Conservation (phyloP, 2,113 vertebrate species). For the Varanus salvator region DNA sequence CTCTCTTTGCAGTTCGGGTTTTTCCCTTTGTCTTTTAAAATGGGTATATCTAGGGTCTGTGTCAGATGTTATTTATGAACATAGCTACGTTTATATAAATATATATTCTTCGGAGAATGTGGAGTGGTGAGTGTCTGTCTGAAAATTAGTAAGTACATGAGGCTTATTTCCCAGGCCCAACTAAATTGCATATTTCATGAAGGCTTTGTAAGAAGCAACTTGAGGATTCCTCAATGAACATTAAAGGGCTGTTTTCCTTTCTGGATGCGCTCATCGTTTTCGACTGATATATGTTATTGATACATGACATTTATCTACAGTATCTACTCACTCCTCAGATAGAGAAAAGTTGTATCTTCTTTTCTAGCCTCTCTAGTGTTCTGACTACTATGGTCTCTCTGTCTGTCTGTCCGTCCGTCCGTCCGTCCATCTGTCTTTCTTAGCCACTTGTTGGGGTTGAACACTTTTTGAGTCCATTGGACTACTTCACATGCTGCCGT, state of each 20-base stretch:
- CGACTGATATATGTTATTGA: slow-evolving; percentile 43
- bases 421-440: neutral
- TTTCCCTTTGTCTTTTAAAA: neutral
- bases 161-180: slow-evolving; percentile 44
- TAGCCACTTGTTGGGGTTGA: neutral
- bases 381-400: neutral
- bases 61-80: slow-evolving; percentile 26
- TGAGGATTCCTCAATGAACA: slow-evolving; percentile 36
- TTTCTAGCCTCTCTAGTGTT: neutral
- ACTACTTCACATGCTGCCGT: neutral
- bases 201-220: slow-evolving; percentile 49
- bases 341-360: slow-evolving; percentile 39
- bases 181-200: slow-evolving; percentile 53
- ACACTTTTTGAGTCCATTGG: neutral
- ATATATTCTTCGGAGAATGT: neutral
- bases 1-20: slow-evolving; percentile 12
- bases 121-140: slow-evolving; percentile 34
- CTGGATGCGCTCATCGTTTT: slow-evolving; percentile 62
- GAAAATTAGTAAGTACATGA: slow-evolving; percentile 36
- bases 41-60: neutral
- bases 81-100: slow-evolving; percentile 22
- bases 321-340: slow-evolving; percentile 43
- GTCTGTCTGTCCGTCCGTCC: no score
- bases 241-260: neutral
- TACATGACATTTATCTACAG: slow-evolving; percentile 56